Conservation (phyloP, 2,797 vertebrate species). For the Phaenicophaeus curvirostris region DNA sequence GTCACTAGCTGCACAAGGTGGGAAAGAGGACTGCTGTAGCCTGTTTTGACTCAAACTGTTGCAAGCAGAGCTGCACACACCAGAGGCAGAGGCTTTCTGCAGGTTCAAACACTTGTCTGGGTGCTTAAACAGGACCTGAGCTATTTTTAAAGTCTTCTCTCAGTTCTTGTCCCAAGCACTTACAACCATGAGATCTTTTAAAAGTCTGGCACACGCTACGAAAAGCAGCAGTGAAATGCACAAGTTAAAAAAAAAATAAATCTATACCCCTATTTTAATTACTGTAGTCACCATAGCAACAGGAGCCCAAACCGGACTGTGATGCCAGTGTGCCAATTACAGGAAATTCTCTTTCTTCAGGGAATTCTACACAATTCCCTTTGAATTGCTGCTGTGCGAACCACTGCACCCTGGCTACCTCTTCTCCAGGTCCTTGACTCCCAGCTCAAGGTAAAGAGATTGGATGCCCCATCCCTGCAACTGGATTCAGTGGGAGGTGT, state of each 20-base stretch:
- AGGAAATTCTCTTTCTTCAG: not conserved
- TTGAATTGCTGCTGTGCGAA: not conserved
- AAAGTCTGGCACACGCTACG: not conserved
- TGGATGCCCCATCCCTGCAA: no score
- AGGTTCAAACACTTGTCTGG: not conserved
- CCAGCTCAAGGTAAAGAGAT: not conserved
- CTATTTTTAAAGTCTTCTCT: not conserved
- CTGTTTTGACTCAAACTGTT: not conserved
- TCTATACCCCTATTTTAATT: not conserved
- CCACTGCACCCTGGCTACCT: accelerated
- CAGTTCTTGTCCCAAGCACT: not conserved
- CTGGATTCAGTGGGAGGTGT: no score
- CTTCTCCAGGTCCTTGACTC: not conserved
- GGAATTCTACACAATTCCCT: not conserved
- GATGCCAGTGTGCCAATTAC: not conserved
- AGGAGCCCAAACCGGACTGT: not conserved
- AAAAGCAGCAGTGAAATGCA: conserved; percentile 20
- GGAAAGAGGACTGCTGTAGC: not conserved
- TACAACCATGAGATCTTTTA: not conserved
- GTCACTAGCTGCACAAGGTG: accelerated
- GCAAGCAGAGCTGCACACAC: not conserved
- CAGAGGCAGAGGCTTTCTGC: not conserved
- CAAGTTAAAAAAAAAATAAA: not conserved
- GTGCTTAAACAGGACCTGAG: not conserved
- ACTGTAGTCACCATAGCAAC: not conserved